Evolutionary conservation across 2,113 vertebrate species (phyloP).

Genomic region (Otocyon megalotis): DNA sequence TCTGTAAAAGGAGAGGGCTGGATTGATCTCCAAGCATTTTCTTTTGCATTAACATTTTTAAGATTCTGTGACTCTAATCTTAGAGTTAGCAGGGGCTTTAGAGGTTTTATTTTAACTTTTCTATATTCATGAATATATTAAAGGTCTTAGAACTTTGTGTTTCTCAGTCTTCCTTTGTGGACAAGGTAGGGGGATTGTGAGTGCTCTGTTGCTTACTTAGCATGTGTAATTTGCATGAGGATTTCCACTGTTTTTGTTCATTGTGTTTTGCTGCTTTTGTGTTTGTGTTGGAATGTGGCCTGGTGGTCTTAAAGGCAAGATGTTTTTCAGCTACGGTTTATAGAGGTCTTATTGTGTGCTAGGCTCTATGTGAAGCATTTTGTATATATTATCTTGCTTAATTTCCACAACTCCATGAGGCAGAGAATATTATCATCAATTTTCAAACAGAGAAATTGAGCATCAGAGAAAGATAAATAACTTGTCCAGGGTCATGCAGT

Average conservation of each 20-base stretch:
- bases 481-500: background rate
- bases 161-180: background rate
- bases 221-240: background rate
- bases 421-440: background rate
- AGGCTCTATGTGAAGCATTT: background rate
- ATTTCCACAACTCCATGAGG: background rate
- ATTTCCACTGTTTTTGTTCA: background rate
- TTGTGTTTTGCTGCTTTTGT: slow-evolving; percentile 8
- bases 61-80: background rate
- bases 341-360: background rate
- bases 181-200: background rate
- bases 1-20: background rate
- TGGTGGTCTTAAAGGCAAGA: background rate
- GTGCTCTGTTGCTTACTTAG: background rate
- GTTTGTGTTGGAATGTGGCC: background rate
- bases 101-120: slow-evolving; percentile 25
- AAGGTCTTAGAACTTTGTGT: background rate
- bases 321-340: slow-evolving; percentile 24
- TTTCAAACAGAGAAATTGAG: background rate
- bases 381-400: background rate
- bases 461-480: background rate
- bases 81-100: background rate
- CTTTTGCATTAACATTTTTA: slow-evolving; percentile 6
- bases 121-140: background rate
- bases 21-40: background rate